Base-by-base conservation (phyloP, 2,797 vertebrate genomes). In the Sylvia borin region DNA sequence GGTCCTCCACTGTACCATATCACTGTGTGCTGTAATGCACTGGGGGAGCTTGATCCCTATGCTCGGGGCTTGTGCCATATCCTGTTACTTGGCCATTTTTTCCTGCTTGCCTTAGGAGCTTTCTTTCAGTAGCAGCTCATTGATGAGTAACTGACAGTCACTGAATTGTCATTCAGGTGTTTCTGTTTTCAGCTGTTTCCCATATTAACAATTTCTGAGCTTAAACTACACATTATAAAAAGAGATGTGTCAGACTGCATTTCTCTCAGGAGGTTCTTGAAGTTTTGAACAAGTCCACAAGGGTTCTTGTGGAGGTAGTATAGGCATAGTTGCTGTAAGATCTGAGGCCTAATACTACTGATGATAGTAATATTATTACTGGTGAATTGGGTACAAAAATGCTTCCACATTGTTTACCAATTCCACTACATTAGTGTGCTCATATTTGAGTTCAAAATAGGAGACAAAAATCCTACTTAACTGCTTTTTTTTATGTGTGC, bases 11-110 rank as follows among this genome's bases (percentile, higher is more conserved):
- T 57, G 34, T 21, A 57, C 13, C 1, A 0, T 62, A 22, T 40
- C 13, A 20, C 34, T 31, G 5, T 42, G 20, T 85, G 5, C 61
- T 42, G 19, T 57, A 48, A 42, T 25, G 1, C 9, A 11, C 13
- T 11, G 24, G 10, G 7, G 21, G 20, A 50, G 60, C 13, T 29
- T 53, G 43, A 38, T 40, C 43, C 22, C 45, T 3, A 1, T 68
- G 19, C 27, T 21, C 2, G 3, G 15, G 40, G n/a, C 38, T 64
- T 16, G 6, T 54, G 20, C 42, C 0, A 0, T 45, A 53, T 60
- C 53, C 38, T 53, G 6, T 67, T 76, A 21, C 43, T 58, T 68
- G 71, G 26, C 19, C 10, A 3, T 48, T 68, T 89, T 45, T 51
- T 20, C 14, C 10, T 60, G 25, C 38, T 72, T 85, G 14, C 16